Base-by-base conservation (phyloP, 2,888 invertebrate species). In the Apodemia zela region DNA sequence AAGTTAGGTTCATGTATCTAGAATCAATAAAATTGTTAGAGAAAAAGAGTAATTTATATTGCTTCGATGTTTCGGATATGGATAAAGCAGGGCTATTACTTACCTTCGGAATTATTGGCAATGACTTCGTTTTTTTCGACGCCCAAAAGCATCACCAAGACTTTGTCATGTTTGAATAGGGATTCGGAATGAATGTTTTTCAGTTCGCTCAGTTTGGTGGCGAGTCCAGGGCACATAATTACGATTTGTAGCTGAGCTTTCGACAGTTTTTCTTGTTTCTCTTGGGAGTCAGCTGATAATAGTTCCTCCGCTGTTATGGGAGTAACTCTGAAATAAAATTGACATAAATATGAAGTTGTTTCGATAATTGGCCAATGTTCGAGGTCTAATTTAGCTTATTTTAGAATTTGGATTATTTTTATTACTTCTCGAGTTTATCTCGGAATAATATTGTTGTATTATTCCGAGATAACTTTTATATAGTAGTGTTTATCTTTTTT, bases 91-190 rank as follows among this genome's bases (percentile, higher is more conserved):
- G 33, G n/a, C n/a, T n/a, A n/a, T n/a, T 33, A 33, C 33, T 78
- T 85, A 95, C 95, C 94, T 84, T 93, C 93, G 79, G 93, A 94
- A 74, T 96, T 96, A 33, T 33, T 33, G 33, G 95, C 94, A 64
- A 94, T 93, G 59, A 97, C 88, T 72, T 95, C 94, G 60, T 93
- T 93, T 75, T 96, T 97, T 65, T 94, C 93, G 0, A 97, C 96
- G 1, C 97, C 97, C 38, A 97, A 88, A 72, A 97, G 89, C 92
- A 97, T 95, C 11, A 96, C 96, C 65, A 97, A 85, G 13, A 97
- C 94, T 72, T 96, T 94, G 67, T 96, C 96, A 0, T 94, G 91
- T 73, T 94, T 93, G 66, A 96, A 87, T 54, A 95, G 78, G 63
- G 91, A 93, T 15, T 94, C 93, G 38, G 94, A 82, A 58, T 84